Conservation (phyloP, 2,797 vertebrate genomes). For the Anomalospiza imberbis region DNA sequence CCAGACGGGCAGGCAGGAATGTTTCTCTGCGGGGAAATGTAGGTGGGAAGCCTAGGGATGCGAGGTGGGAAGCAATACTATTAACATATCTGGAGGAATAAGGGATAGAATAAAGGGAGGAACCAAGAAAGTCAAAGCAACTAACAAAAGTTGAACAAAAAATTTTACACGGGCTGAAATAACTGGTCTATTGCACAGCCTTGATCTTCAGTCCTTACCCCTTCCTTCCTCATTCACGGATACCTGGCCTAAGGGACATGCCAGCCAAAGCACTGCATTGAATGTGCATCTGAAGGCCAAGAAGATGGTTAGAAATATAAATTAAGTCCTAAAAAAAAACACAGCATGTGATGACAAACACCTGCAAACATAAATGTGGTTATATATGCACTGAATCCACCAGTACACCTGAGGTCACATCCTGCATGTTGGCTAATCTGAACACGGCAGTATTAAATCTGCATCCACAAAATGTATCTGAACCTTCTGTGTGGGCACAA, state of each 20-base stretch:
- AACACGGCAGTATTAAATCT: background rate
- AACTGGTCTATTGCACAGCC: background rate
- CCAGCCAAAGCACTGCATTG: fast-evolving
- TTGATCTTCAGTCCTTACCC: background rate
- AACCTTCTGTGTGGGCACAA: background rate
- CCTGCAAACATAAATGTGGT: background rate
- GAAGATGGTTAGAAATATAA: background rate
- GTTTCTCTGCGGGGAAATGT: background rate
- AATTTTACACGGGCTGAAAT: background rate
- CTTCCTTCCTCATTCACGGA: background rate
- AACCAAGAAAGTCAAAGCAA: background rate
- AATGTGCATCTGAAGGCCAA: background rate
- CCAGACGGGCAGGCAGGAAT: background rate
- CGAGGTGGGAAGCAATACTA: background rate
- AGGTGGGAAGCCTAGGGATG: background rate
- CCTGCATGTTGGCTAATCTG: background rate
- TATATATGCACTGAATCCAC: background rate
- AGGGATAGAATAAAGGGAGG: background rate
- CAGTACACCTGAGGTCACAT: too few species aligned
- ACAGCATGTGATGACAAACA: background rate
- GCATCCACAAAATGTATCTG: background rate
- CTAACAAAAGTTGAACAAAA: background rate
- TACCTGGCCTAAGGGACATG: fast-evolving
- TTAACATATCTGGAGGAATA: background rate
- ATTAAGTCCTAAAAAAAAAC: background rate